Base-by-base conservation (phyloP, 2,888 invertebrate genomes). In the Eupeodes latifasciatus region DNA sequence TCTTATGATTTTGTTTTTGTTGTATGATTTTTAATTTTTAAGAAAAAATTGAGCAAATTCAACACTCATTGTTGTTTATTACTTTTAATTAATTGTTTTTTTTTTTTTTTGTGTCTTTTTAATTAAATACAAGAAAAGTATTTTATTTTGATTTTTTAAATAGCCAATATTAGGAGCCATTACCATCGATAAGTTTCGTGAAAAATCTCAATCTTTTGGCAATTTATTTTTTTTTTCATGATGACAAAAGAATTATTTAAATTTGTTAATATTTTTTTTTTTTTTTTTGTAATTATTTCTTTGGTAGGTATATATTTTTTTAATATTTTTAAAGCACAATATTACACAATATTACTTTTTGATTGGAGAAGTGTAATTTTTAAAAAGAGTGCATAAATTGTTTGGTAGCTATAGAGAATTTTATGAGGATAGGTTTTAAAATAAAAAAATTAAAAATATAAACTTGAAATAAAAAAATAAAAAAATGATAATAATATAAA, bases 131-230 rank as follows among this genome's bases (percentile, higher is more conserved):
- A 85, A 89, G 81, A 85, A 81, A 89, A 85, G 85, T 85, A 78
- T 86, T 89, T 27, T 27, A 27, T 27, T 27, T 27, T 27, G 27
- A 27, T 27, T 27, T 27, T 91, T 90, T 91, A 91, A 91, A 92
- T 90, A 92, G 93, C 93, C 93, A 93, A 93, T 93, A 93, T 92
- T 92, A 93, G 94, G 93, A 93, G 94, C 93, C 94, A 92, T 93
- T 93, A 92, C 92, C 92, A 93, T 93, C 93, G 93, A 93, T 94
- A 94, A 93, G 94, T 93, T 93, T 94, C 94, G 94, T 94, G 93
- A 93, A 93, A 94, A 94, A 94, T 94, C 93, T 91, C 91, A 91
- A 93, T 93, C 92, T 92, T 92, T 93, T 93, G 93, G 92, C 92
- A 92, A 92, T 92, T 92, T 93, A 92, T 82, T 89, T 91, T 90